Conservation (phyloP, 2,888 invertebrate genomes). For the Leuctra nigra region DNA sequence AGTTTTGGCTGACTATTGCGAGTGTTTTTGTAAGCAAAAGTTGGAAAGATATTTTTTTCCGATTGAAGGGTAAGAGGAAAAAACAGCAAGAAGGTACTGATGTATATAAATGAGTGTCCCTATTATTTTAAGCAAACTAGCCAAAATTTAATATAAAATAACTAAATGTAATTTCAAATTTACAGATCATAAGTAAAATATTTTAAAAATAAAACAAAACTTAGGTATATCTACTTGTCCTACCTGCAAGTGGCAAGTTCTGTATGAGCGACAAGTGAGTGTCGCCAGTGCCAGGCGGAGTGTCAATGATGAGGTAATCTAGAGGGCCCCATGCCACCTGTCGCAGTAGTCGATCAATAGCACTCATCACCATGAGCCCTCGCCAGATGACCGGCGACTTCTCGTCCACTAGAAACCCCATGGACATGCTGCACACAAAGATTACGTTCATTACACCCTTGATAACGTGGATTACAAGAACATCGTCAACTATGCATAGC, state of each 20-base stretch:
- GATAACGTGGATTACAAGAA: background rate
- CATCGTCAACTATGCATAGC: constrained; percentile 25
- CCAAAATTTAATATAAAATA: constrained; percentile 4
- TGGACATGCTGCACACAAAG: constrained; percentile 68
- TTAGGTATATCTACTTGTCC: too few relatives aligned
- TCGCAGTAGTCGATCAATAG: constrained; percentile 73
- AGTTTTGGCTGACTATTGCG: too few relatives aligned
- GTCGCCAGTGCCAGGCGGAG: constrained; percentile 96
- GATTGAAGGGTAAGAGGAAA: too few relatives aligned
- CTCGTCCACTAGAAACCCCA: constrained; percentile 85
- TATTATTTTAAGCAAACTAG: too few relatives aligned
- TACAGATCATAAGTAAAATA: background rate
- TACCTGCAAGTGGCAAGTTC: constrained; percentile 76
- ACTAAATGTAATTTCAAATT: too few relatives aligned
- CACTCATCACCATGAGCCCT: constrained; percentile 95
- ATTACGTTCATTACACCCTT: background rate
- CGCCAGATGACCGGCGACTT: constrained; percentile 89
- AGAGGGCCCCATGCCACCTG: constrained; percentile 85
- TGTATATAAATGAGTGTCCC: too few relatives aligned
- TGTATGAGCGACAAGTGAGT: constrained; percentile 88
- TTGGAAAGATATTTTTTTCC: too few relatives aligned
- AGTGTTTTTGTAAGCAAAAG: too few relatives aligned
- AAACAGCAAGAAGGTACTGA: too few relatives aligned
- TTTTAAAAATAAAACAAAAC: background rate
- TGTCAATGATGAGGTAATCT: constrained; percentile 86